Evolutionary conservation across 1,140 invertebrate species (phyloP), one percentile per base, ranked within the genome.

Genomic region (Pollicipes pollicipes): DNA sequence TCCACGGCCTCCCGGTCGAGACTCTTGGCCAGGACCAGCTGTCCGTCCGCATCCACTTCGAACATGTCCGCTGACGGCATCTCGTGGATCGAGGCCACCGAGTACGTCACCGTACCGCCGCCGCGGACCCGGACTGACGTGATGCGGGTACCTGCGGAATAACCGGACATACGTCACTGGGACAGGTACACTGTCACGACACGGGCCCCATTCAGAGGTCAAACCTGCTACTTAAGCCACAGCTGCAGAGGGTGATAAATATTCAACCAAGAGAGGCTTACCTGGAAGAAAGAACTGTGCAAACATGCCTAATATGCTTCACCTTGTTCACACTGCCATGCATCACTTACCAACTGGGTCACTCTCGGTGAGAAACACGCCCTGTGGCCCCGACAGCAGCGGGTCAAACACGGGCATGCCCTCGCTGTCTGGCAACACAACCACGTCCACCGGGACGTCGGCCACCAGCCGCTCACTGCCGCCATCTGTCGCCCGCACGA

Each of bases 401-500:
- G 70, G 35, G 35, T 70, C 69, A 71, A 72, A 71, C 10, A 71
- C 63, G 10, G 74, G 75, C 21, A 73, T 70, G 6, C 58, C 30
- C 30, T 75, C 70, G 24, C 71, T 26, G 3, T 66, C 28, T 30
- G 71, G 37, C 64, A 75, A 66, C 0, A 76, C 68, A 71, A 74
- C 73, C 35, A 75, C 72, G 73, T 87, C 86, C 28, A 95, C 85
- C 26, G 92, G 88, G 1, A 91, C 88, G 75, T 91, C 87, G 37
- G 86, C 84, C 79, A 92, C 85, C 75, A 85, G 82, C 30, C 84
- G 77, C 26, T 72, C 72, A 13, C 85, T 86, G 31, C 82, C 81
- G 29, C 91, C 90, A 80, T 97, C 93, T 70, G 84, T 85, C 8
- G 90, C 93, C 70, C 90, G 85, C 31, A 96, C 86, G 81, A 95